These are phyloP conservation scores for Drosophila pandora DNA, from an alignment of 1,140 invertebrate genomes.

Conservation along the genomic window DNA sequence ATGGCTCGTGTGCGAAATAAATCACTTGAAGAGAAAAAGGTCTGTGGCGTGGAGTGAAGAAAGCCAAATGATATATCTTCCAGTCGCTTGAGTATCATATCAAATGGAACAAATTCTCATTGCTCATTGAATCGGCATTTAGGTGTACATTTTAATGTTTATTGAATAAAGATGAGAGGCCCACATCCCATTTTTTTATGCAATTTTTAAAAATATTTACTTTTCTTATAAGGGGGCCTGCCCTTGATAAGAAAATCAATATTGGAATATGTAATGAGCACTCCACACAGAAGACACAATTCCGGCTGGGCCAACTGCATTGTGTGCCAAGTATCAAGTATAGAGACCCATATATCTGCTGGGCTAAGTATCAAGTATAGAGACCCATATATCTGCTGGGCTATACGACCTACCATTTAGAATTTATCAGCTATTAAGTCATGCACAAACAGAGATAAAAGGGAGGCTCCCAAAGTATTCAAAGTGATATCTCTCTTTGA, in stretches of 20 bases:
- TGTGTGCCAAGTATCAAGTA: conserved; percentile 37
- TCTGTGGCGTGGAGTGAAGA: conserved; percentile 12
- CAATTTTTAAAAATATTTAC: neutral
- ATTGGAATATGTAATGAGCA: neutral
- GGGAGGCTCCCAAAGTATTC: neutral
- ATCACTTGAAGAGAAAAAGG: conserved; percentile 20
- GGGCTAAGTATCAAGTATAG: conserved; percentile 21
- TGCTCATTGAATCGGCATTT: conserved; percentile 10
- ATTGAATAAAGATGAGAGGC: neutral
- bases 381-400: conserved; percentile 12
- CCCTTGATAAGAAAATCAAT: conserved; percentile 5
- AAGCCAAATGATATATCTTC: conserved; percentile 41
- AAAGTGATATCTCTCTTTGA: no score
- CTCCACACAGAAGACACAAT: neutral
- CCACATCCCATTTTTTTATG: neutral
- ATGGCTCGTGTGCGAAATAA: conserved; percentile 34
- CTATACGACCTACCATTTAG: conserved; percentile 47
- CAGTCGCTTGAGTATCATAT: conserved; percentile 21
- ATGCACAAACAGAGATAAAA: conserved; percentile 28
- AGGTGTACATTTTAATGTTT: neutral
- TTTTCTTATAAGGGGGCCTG: neutral
- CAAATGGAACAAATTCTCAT: conserved; percentile 21
- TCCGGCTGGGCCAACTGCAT: conserved; percentile 32
- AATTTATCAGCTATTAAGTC: conserved; percentile 79
- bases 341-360: conserved; percentile 9